Conservation (phyloP, 2,113 vertebrate genomes). For the Malaclemys terrapin region DNA sequence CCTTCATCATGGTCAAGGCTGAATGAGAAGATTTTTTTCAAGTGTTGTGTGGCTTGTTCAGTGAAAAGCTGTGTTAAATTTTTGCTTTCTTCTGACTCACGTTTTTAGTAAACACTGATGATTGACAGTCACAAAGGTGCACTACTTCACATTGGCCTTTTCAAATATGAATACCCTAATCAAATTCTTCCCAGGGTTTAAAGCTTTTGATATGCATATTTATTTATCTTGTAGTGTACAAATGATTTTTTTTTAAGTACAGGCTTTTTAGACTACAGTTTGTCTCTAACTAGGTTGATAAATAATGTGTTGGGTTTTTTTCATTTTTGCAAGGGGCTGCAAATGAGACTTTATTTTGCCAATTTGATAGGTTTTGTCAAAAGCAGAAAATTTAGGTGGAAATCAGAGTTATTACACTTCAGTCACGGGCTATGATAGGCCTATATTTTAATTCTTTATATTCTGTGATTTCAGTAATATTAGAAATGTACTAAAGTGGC, state of each 20-base stretch:
- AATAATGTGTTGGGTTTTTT: neutral
- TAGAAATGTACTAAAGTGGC: neutral
- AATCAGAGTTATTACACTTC: neutral
- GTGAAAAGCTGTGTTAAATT: neutral
- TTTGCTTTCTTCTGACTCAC: neutral
- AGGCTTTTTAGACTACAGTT: neutral
- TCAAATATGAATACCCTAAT: neutral
- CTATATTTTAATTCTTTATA: neutral
- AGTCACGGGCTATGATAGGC: neutral
- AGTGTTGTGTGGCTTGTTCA: neutral
- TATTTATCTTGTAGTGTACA: neutral
- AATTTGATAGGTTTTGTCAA: neutral
- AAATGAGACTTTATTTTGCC: neutral
- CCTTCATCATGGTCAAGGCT: neutral
- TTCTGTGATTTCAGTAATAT: neutral
- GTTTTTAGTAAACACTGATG: neutral
- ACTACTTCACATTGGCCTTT: neutral
- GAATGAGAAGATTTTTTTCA: neutral
- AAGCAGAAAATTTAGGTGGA: neutral
- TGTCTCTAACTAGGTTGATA: neutral
- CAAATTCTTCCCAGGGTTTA: neutral
- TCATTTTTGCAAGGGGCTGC: neutral
- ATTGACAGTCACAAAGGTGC: neutral
- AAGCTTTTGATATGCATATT: neutral
- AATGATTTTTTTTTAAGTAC: slow-evolving; percentile 11